Evolutionary conservation across 2,113 vertebrate genomes (phyloP).

Genomic region (Picathartes gymnocephalus): DNA sequence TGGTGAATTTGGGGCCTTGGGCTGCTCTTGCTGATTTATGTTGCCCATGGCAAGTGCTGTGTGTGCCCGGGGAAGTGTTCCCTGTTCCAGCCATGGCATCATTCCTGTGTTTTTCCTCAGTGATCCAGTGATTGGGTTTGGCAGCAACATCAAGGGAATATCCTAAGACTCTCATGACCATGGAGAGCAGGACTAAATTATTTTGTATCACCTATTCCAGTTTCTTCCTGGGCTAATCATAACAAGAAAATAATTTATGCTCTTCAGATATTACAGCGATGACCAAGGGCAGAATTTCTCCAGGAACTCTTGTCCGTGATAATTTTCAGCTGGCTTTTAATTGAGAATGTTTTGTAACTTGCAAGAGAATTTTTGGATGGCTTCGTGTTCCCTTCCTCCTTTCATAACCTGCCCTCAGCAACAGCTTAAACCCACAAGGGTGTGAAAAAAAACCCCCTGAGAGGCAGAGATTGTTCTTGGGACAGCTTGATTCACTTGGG

Average conservation of each 20-base stretch:
- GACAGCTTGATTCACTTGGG: not conserved
- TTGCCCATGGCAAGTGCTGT: not conserved
- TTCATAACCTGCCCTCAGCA: rapidly evolving
- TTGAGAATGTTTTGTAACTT: not conserved
- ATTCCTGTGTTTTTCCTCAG: not conserved
- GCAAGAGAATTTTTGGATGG: not conserved
- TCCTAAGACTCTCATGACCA: not conserved
- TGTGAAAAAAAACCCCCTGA: not conserved
- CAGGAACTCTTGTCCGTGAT: not conserved
- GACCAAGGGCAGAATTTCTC: not conserved
- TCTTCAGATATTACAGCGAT: not conserved
- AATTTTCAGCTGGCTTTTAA: not conserved
- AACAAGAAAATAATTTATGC: not conserved
- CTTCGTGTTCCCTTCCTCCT: not conserved
- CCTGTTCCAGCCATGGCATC: not conserved
- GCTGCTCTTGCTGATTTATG: not conserved
- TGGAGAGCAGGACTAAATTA: not conserved
- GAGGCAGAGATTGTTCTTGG: not conserved
- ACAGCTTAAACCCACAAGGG: not conserved
- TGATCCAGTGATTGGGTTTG: not conserved
- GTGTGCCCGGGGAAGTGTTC: not conserved
- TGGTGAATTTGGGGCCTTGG: not conserved
- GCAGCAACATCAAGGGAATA: not conserved
- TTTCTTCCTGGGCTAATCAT: not conserved
- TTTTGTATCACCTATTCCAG: not conserved